phyloP scores from a whole-genome alignment of 2,113 vertebrate species.

The Puntigrus tetrazona region DNA sequence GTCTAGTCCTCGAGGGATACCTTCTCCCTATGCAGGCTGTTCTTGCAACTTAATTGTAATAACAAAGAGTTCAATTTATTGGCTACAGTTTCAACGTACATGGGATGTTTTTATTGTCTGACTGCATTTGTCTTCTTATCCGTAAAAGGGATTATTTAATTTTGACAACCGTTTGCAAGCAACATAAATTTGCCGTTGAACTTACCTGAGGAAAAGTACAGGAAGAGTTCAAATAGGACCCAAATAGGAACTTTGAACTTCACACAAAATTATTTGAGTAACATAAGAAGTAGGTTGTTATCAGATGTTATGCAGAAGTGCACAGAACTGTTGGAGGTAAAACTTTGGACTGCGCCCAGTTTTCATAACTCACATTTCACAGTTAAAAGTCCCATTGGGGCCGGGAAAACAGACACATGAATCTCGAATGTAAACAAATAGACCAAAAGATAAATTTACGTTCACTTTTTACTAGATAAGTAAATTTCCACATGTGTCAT shows the following conservation, averaged over 20 bases:
- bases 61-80: neutral
- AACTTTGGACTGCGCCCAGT: conserved; percentile 7
- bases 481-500: too few species aligned
- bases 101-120: neutral
- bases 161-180: neutral
- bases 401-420: neutral
- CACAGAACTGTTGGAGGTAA: neutral
- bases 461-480: neutral
- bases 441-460: neutral
- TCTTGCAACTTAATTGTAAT: neutral
- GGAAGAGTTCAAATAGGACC: neutral
- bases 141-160: neutral
- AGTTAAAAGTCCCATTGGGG: conserved; percentile 14
- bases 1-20: neutral
- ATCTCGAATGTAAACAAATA: neutral
- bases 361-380: neutral
- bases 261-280: neutral
- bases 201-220: neutral
- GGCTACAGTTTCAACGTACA: neutral
- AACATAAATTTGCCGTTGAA: neutral
- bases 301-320: neutral
- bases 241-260: neutral
- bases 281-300: neutral
- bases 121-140: neutral
- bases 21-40: neutral